phyloP scores from a whole-genome alignment of 2,113 vertebrate genomes.

The Taxidea taxus region DNA sequence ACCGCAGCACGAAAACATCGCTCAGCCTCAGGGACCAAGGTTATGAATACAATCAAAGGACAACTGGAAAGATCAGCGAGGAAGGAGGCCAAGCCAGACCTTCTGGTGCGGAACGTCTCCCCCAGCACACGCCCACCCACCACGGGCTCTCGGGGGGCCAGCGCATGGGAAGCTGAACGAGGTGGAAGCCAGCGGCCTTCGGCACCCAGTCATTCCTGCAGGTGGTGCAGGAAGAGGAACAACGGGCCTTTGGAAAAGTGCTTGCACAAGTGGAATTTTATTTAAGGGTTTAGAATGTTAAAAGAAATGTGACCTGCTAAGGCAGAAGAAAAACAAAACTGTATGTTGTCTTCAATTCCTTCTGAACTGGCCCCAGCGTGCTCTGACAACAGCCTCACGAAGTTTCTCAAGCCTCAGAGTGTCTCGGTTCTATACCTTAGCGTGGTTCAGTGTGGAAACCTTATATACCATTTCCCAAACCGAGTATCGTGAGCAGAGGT shows the following conservation, averaged over 20 bases:
- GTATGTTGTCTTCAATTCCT: neutral
- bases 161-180: neutral
- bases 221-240: neutral
- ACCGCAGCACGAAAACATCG: neutral
- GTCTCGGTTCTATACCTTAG: neutral
- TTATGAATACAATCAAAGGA: neutral
- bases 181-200: neutral
- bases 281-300: neutral
- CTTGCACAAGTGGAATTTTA: neutral
- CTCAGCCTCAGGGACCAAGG: neutral
- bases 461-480: neutral
- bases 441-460: neutral
- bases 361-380: neutral
- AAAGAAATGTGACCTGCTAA: neutral
- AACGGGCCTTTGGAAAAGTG: neutral
- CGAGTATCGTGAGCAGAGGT: neutral
- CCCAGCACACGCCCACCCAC: neutral
- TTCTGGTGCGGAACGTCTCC: neutral
- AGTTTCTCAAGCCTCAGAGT: neutral
- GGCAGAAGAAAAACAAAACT: constrained; percentile 31
- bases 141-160: neutral
- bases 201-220: neutral
- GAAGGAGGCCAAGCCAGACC: neutral
- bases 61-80: neutral
- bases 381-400: neutral